Percentiles rank a stretch among this genome's conserved stretches.
Conservation (phyloP, 2,888 invertebrate genomes). For the Drosophila eohydei region DNA sequence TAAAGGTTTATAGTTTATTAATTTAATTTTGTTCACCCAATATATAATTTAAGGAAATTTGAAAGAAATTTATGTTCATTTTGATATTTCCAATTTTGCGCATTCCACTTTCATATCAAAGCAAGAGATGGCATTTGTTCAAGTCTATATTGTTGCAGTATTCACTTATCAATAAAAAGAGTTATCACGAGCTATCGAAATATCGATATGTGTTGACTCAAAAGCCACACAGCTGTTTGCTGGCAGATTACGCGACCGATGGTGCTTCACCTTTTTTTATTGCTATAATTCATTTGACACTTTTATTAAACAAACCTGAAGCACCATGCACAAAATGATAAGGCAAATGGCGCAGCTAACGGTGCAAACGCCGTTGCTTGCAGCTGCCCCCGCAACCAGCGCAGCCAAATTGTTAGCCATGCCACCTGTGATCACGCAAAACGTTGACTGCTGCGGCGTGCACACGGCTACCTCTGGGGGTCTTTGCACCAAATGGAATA, state of each 20-base stretch:
- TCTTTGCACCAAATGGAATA: slow-evolving; percentile 77
- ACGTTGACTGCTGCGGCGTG: slow-evolving; percentile 48
- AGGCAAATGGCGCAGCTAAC: slow-evolving; percentile 59
- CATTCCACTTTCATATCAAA: background rate
- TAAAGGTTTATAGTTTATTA: background rate
- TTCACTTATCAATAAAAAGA: background rate
- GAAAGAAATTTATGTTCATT: too few relatives aligned
- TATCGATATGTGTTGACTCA: slow-evolving; percentile 19
- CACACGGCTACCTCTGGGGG: slow-evolving; percentile 74
- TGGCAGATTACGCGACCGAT: slow-evolving; percentile 66
- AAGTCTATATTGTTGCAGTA: background rate
- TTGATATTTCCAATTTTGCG: background rate
- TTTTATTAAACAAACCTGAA: slow-evolving; percentile 24
- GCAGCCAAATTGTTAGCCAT: slow-evolving; percentile 22
- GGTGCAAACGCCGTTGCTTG: slow-evolving; percentile 45
- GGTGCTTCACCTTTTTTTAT: slow-evolving; percentile 28
- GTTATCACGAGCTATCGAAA: slow-evolving; percentile 8
- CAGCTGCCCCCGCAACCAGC: slow-evolving; percentile 20
- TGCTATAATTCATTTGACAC: slow-evolving; percentile 14
- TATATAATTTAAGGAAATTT: too few relatives aligned
- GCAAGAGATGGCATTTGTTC: background rate
- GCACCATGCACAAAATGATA: slow-evolving; percentile 58
- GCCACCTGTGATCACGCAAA: slow-evolving; percentile 29
- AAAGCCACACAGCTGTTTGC: slow-evolving; percentile 42
- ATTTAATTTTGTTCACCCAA: background rate